Evolutionary conservation across 2,888 invertebrate species (phyloP).

Genomic region (Rapana venosa): DNA sequence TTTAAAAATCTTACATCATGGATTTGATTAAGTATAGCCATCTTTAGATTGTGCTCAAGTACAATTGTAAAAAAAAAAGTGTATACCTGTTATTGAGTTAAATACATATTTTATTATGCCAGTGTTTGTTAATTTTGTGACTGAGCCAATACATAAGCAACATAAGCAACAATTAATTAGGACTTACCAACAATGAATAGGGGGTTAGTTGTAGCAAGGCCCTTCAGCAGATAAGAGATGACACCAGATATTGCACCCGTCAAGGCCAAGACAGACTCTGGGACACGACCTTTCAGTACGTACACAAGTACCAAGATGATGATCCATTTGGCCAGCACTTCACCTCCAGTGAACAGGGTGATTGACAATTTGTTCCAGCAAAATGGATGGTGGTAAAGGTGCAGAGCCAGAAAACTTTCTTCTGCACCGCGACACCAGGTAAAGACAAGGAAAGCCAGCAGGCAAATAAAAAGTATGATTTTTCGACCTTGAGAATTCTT

Average conservation of each 20-base stretch:
- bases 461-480: no score
- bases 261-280: conserved; percentile 43
- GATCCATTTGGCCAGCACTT: conserved; percentile 44
- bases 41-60: no score
- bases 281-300: conserved; percentile 23
- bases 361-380: conserved; percentile 51
- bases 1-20: no score
- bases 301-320: conserved; percentile 30
- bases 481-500: no score
- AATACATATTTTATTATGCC: no score
- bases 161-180: no score
- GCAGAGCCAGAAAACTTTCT: conserved; percentile 41
- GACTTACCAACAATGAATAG: conserved; percentile 51
- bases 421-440: conserved; percentile 41
- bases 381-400: conserved; percentile 47
- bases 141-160: no score
- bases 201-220: conserved; percentile 38
- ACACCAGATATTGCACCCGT: conserved; percentile 44
- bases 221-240: conserved; percentile 42
- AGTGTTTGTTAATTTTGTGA: no score
- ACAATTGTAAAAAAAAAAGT: no score
- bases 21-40: no score
- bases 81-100: no score
- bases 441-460: conserved; percentile 41
- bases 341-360: conserved; percentile 39